These are phyloP conservation scores for Xanthorhoe designata DNA, from an alignment of 2,888 invertebrate genomes.

Conservation along the genomic window DNA sequence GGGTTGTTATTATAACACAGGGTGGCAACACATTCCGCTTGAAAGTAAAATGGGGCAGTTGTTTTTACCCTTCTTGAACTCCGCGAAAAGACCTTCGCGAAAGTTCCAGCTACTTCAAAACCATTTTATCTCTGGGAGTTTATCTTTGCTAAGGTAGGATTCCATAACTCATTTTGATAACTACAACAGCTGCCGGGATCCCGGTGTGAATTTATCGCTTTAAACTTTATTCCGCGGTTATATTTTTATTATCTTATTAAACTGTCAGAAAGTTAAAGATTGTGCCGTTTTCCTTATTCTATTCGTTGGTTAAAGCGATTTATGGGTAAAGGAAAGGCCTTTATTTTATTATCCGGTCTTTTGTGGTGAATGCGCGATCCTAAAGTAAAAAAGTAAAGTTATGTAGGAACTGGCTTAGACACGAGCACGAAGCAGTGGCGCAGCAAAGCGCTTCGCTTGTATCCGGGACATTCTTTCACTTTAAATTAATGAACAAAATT, in stretches of 20 bases:
- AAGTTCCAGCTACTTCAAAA: constrained; percentile 37
- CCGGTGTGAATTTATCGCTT: constrained; percentile 46
- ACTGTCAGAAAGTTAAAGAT: constrained; percentile 83
- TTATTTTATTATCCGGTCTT: constrained; percentile 74
- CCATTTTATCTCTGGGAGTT: constrained; percentile 35
- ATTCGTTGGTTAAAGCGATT: constrained; percentile 73
- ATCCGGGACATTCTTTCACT: constrained; percentile 47
- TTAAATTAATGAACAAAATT: constrained; percentile 41
- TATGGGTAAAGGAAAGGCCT: constrained; percentile 69
- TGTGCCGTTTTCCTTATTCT: constrained; percentile 77
- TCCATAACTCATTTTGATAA: constrained; percentile 45
- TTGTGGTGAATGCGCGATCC: constrained; percentile 63
- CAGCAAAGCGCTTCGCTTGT: constrained; percentile 22
- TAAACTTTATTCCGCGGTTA: constrained; percentile 62
- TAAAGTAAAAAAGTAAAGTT: constrained; percentile 35
- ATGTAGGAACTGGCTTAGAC: constrained; percentile 20
- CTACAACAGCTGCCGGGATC: constrained; percentile 45
- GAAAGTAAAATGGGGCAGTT: constrained; percentile 6
- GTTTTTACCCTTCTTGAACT: constrained; percentile 28
- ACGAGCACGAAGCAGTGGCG: constrained; percentile 21
- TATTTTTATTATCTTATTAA: constrained; percentile 84
- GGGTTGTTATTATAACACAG: background rate
- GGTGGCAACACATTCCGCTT: constrained; percentile 7
- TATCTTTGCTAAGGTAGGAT: constrained; percentile 39
- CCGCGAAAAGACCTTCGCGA: constrained; percentile 24